Base-by-base conservation (phyloP, 2,113 vertebrate species). In the Nothoprocta pentlandii region DNA sequence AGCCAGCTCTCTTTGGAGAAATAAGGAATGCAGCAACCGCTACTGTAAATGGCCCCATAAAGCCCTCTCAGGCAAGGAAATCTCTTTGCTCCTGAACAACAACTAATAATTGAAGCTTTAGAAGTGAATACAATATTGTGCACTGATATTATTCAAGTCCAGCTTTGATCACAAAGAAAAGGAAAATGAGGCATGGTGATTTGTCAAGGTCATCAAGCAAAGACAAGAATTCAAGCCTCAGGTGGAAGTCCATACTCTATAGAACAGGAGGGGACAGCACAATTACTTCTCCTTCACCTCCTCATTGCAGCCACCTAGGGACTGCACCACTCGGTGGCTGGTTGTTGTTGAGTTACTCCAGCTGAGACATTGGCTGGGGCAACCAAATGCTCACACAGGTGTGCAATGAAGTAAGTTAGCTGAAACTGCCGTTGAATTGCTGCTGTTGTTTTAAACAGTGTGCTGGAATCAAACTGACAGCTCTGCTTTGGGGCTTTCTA, bases 101-200 rank as follows among this genome's bases (percentile, higher is more conserved):
- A 78, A 36, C 47, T 92, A 32, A 16, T 14, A 58, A 46, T 5
- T 3, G 2, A 36, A 62, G 14, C 19, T 68, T 44, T 42, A 59
- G 51, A 26, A 49, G 8, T 4, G 25, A 42, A 16, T 46, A 30
- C 8, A 6, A n/a, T 30, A 39, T n/a, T 3, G 2, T 53, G 39
- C 15, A 16, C 36, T 36, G 28, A 3, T 15, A 16, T 56, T 17
- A 5, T 70, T n/a, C 34, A 54, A 21, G 25, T 19, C 66, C 61
- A 56, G 32, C 73, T 61, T 58, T 56, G 66, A 12, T 41, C 12
- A 15, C 13, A 32, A 34, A 32, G 19, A n/a, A 77, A 16, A 28
- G 44, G 28, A 76, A 44, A 62, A 10, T 0, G 0, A 83, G n/a
- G 32, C 23, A 20, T 0, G 0, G 34, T 61, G 86, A 44, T 66